Conservation (phyloP, 2,888 invertebrate genomes). For the Chaetogeoica ovagalla region DNA sequence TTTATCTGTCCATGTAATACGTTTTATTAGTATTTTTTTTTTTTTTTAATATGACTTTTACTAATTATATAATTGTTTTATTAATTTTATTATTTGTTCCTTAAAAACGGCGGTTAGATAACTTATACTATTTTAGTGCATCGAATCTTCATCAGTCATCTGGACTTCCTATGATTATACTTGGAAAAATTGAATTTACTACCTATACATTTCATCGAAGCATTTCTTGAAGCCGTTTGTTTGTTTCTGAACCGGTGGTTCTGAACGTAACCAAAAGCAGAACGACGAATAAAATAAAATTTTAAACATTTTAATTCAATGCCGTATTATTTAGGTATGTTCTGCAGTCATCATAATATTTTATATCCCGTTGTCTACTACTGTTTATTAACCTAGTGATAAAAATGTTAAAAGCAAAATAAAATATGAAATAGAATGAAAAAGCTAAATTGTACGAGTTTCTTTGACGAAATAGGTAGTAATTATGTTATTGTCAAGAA, state of each 20-base stretch:
- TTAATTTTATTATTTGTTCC: too few species aligned
- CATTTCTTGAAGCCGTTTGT: too few species aligned
- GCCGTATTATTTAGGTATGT: background rate
- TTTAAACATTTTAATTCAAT: background rate
- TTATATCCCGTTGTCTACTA: background rate
- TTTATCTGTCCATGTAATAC: too few species aligned
- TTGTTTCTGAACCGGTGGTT: background rate
- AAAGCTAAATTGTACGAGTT: background rate
- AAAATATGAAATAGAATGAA: too few species aligned
- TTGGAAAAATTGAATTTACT: background rate
- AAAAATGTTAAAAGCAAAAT: too few species aligned
- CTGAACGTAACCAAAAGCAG: background rate
- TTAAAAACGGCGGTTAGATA: background rate
- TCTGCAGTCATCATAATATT: background rate
- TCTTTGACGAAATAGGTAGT: background rate
- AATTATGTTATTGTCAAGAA: background rate
- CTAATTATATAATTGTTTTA: too few species aligned
- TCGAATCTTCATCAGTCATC: background rate
- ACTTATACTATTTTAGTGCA: background rate
- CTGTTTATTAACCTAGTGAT: background rate
- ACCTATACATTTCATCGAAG: too few species aligned
- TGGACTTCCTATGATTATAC: background rate
- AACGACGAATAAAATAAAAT: background rate
- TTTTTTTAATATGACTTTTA: too few species aligned
- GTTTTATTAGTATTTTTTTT: too few species aligned